phyloP scores from a whole-genome alignment of 2,113 vertebrate genomes.

The Tachysurus fulvidraco region DNA sequence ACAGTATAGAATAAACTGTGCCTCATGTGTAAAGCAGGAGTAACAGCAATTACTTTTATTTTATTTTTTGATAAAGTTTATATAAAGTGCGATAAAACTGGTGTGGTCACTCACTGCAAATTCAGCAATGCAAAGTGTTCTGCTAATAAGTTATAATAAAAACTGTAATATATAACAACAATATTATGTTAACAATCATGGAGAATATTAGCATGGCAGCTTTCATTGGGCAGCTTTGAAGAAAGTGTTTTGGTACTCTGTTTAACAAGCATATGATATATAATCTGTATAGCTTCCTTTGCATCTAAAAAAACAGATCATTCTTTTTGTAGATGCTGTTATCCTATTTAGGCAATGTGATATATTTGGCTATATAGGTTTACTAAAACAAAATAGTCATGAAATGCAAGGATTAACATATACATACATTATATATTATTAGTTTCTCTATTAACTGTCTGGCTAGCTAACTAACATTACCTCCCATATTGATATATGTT shows the following conservation, averaged over 20 bases:
- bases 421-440: no score
- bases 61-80: background rate
- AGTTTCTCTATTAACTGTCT: background rate
- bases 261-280: background rate
- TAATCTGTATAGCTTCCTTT: background rate
- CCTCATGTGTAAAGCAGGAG: background rate
- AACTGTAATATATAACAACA: background rate
- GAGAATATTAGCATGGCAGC: background rate
- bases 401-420: background rate
- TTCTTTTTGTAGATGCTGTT: background rate
- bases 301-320: background rate
- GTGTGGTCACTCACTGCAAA: background rate
- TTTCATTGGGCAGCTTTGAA: background rate
- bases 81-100: background rate
- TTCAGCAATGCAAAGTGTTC: background rate
- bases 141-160: background rate
- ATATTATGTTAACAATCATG: background rate
- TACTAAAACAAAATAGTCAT: background rate
- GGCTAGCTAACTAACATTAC: background rate
- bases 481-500: background rate
- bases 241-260: background rate
- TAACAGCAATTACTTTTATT: background rate
- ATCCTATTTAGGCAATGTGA: background rate
- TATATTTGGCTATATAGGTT: background rate
- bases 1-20: no score